These are phyloP conservation scores for Dendroctonus valens DNA, from an alignment of 1,140 invertebrate species.

Conservation along the genomic window DNA sequence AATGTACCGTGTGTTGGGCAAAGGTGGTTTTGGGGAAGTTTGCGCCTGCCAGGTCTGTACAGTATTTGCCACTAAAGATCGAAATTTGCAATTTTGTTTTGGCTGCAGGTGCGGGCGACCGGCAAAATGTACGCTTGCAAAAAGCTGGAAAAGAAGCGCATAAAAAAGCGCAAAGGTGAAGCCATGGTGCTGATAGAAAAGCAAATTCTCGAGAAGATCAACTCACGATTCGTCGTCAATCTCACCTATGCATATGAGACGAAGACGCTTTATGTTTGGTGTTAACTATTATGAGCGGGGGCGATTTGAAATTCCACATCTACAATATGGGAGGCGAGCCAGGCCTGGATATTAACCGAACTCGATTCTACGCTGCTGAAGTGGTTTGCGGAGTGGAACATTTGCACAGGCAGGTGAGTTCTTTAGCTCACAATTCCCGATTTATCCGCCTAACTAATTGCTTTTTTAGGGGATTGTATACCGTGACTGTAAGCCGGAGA, in stretches of 20 bases:
- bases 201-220: constrained; percentile 97
- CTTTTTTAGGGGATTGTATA: constrained; percentile 67
- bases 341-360: constrained; percentile 89
- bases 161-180: constrained; percentile 98
- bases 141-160: constrained; percentile 98
- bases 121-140: constrained; percentile 99
- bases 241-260: constrained; percentile 99
- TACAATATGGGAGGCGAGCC: constrained; percentile 98
- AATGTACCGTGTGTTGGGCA: constrained; percentile 97
- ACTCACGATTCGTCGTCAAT: constrained; percentile 97
- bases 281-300: constrained; percentile 99
- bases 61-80: not conserved
- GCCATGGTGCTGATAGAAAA: constrained; percentile 99
- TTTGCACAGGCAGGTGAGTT: constrained; percentile 71
- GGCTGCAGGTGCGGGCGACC: constrained; percentile 82
- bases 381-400: constrained; percentile 93
- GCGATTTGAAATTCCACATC: constrained; percentile 99
- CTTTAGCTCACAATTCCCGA: not conserved
- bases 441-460: not conserved
- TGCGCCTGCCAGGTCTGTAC: constrained; percentile 90
- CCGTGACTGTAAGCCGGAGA: constrained; percentile 88
- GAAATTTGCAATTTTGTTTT: not conserved
- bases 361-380: constrained; percentile 97
- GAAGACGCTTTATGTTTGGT: constrained; percentile 97
- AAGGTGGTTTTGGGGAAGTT: constrained; percentile 98